Base-by-base conservation (phyloP, 2,797 vertebrate genomes). In the Carapus acus region DNA sequence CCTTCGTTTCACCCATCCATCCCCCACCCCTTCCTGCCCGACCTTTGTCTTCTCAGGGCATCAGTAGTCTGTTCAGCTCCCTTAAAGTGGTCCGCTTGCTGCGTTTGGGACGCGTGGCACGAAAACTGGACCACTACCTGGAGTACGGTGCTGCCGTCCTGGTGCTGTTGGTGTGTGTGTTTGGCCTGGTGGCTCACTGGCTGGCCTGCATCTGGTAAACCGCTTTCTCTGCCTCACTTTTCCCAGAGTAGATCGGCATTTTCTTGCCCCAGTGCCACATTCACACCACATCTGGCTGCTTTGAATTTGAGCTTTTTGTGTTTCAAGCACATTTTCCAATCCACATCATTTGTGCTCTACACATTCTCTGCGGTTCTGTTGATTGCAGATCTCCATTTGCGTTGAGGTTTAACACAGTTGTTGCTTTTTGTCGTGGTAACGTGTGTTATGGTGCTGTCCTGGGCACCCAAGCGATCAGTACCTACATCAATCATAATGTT, bases 1-100 rank as follows among this genome's bases (percentile, higher is more conserved):
- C 19, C 22, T 2, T 9, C 15, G 3, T 2, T 5, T 8, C 9
- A n/a, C 22, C 16, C 18, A 17, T 34, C 11, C 12, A 7, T 23
- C 13, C 6, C 1, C 6, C 13, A 31, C 6, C 8, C 19, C 20
- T 15, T 12, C 8, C 17, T 31, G n/a, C 5, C 19, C 14, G 1
- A 8, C 14, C 23, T 9, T 15, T 38, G n/a, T 45, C 43, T 27
- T 43, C 49, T 3, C 83, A 97, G 94, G 94, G 94, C 29, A 94
- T 97, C 85, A 95, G 93, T 81, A 95, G 93, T 65, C 88, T 98
- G 81, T 97, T 97, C 90, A 96, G 94, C 76, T 96, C 93, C 20
- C 85, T 98, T 56, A 97, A 97, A 79, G 94, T 97, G 80, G 92
- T 97, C 38, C 92, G 94, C 20, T 88, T 98, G 27, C 87, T 98